Conservation (phyloP, 1,140 invertebrate species). For the Cydia amplana region DNA sequence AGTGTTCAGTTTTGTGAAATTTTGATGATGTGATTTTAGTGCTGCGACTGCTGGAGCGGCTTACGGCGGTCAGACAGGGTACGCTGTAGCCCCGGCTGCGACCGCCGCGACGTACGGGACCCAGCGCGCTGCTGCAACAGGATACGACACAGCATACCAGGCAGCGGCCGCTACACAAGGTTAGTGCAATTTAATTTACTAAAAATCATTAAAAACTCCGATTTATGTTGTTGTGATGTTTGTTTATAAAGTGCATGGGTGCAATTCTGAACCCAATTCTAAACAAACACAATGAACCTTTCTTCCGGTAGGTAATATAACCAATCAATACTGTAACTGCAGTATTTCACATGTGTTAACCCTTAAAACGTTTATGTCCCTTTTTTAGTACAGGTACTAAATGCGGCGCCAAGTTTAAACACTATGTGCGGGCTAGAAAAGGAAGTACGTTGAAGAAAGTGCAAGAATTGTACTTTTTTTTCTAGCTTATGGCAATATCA, state of each 20-base stretch:
- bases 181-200: conserved; percentile 63
- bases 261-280: neutral
- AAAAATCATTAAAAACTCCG: neutral
- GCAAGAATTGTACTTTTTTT: no score
- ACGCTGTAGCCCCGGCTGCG: conserved; percentile 89
- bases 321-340: conserved; percentile 26
- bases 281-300: neutral
- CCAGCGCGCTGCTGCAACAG: conserved; percentile 86
- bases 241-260: conserved; percentile 37
- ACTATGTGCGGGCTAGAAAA: no score
- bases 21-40: conserved; percentile 58
- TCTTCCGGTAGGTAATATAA: neutral
- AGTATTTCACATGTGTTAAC: conserved; percentile 14
- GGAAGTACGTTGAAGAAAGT: no score
- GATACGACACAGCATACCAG: conserved; percentile 88
- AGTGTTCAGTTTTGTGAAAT: conserved; percentile 40
- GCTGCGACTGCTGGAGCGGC: conserved; percentile 85
- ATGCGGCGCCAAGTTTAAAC: no score
- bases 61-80: conserved; percentile 89
- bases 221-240: neutral
- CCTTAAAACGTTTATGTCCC: no score
- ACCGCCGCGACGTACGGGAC: conserved; percentile 88
- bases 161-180: conserved; percentile 87
- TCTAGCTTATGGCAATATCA: no score
- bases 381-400: no score